phyloP scores from a whole-genome alignment of 2,113 vertebrate species.

The Dicerorhinus sumatrensis region DNA sequence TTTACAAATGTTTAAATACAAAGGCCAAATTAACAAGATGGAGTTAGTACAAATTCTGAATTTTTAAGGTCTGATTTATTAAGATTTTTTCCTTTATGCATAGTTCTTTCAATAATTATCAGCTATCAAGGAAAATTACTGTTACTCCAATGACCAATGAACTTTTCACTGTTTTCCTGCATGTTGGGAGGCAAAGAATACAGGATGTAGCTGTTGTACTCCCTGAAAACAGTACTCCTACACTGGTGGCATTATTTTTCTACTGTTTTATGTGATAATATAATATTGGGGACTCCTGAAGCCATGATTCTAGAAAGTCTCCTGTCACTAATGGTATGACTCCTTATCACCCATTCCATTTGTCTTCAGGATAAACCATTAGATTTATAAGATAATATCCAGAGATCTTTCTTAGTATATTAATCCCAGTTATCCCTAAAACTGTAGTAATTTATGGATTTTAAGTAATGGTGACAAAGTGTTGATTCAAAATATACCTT shows the following conservation, averaged over 20 bases:
- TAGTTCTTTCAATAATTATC: neutral
- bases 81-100: neutral
- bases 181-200: neutral
- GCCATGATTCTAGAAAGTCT: neutral
- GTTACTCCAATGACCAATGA: neutral
- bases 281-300: neutral
- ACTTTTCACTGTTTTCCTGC: neutral
- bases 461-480: neutral
- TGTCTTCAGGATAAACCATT: neutral
- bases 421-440: neutral
- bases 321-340: neutral
- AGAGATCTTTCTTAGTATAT: neutral
- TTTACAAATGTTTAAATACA: neutral
- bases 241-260: neutral
- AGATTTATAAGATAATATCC: neutral
- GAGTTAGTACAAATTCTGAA: neutral
- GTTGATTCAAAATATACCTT: neutral
- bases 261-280: neutral
- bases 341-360: neutral
- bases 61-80: neutral
- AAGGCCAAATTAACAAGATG: neutral
- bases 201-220: neutral
- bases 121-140: neutral
- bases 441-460: neutral
- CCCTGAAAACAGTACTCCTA: neutral